Conservation (phyloP, 2,888 invertebrate species). For the Lasius platythorax region DNA sequence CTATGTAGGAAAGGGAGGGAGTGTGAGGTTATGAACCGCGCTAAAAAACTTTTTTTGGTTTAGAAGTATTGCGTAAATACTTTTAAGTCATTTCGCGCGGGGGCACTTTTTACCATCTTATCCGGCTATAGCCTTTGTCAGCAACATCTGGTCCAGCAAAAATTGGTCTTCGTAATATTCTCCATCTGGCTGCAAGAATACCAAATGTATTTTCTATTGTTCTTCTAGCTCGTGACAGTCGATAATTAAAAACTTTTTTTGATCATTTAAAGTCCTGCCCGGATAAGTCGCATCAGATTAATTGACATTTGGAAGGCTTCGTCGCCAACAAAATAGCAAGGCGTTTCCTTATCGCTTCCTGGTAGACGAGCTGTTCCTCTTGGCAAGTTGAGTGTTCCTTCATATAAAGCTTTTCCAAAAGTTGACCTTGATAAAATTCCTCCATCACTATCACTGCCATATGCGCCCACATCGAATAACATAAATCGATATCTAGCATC, state of each 20-base stretch:
- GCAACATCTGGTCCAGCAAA: not conserved
- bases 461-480: not conserved
- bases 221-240: not conserved
- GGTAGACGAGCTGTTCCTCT: not conserved
- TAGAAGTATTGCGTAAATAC: too few species aligned
- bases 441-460: not conserved
- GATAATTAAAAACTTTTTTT: not conserved
- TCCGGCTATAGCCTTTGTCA: too few species aligned
- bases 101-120: too few species aligned
- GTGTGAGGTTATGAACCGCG: too few species aligned
- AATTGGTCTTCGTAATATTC: slow-evolving; percentile 10
- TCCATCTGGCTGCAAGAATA: slow-evolving; percentile 6
- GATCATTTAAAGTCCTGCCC: not conserved
- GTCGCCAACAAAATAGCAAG: not conserved
- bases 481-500: too few species aligned
- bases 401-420: too few species aligned
- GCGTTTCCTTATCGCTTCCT: not conserved
- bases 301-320: not conserved
- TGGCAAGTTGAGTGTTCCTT: not conserved
- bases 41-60: too few species aligned
- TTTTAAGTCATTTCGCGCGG: too few species aligned
- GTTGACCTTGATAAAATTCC: too few species aligned
- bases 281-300: not conserved
- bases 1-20: too few species aligned
- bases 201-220: not conserved